Base-by-base conservation (phyloP, 2,113 vertebrate species). In the Archocentrus centrarchus region DNA sequence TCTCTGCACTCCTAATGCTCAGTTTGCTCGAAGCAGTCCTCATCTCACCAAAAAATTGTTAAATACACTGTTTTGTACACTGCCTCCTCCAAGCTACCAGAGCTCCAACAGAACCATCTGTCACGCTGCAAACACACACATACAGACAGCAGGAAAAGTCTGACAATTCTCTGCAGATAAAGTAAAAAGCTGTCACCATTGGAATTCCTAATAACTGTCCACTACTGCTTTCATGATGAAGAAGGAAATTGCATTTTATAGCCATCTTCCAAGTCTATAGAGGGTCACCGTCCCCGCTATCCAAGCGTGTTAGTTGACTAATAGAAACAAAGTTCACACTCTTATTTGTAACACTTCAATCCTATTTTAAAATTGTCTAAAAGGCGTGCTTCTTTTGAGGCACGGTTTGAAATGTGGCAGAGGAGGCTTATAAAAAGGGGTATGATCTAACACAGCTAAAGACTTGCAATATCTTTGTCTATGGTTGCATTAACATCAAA, bases 1-100 rank as follows among this genome's bases (percentile, higher is more conserved):
- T 77, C 35, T 64, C 53, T 75, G 73, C 77, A 75, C 53, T n/a
- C 64, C 24, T 59, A 58, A 20, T 41, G 24, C 35, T 80, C 79
- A 61, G 18, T 53, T 15, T 37, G 57, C 53, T 64, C 35, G 17
- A 85, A n/a, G 59, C 24, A 53, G 41, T 30, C 11, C 53, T 44
- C 27, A 22, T 78, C 44, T 59, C 14, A 55, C 27, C 58, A 80
- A 86, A 76, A 70, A 15, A 55, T 11, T 15, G 30, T 27, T 39
- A 47, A 58, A 58, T 70, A 82, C 8, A 32, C 15, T n/a, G 17
- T 37, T 75, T 68, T 76, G 37, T 50, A 60, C 15, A n/a, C 41
- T 15, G 7, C 18, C 59, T 59, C 39, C 22, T 63, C 11, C 44
- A 75, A 64, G 37, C 3, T 14, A 55, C 75, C 62, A 80, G 27